Percentiles rank a stretch among this genome's conserved stretches.
These are phyloP conservation scores for Lagodon rhomboides DNA, from an alignment of 2,797 vertebrate genomes.

Conservation along the genomic window DNA sequence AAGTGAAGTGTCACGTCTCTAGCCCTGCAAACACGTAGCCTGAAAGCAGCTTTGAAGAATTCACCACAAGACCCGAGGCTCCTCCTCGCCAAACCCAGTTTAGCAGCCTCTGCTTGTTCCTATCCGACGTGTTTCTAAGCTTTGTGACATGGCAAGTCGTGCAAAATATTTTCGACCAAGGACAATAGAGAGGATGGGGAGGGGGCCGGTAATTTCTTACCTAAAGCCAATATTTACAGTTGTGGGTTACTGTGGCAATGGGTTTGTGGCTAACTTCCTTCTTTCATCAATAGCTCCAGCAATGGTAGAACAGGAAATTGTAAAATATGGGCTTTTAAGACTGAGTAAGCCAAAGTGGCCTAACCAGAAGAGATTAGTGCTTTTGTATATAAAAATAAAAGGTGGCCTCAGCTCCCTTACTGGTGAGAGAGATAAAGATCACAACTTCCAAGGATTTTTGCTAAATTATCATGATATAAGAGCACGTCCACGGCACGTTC, in stretches of 20 bases:
- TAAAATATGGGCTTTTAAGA: slow-evolving; percentile 10
- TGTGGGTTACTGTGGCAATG: slow-evolving; percentile 37
- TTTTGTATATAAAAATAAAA: slow-evolving; percentile 3
- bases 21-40: neutral
- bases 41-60: neutral
- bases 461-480: no score
- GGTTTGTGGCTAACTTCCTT: slow-evolving; percentile 46
- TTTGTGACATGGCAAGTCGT: neutral
- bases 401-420: neutral
- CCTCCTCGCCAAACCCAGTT: neutral
- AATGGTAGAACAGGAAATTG: slow-evolving; percentile 51
- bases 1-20: neutral
- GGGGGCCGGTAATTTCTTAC: slow-evolving; percentile 7
- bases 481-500: no score
- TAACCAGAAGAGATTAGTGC: neutral
- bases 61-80: neutral
- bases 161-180: slow-evolving; percentile 28
- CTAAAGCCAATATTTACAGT: slow-evolving; percentile 64
- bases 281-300: neutral
- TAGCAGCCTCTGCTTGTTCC: slow-evolving; percentile 21
- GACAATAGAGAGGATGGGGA: slow-evolving; percentile 16
- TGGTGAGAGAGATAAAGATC: neutral
- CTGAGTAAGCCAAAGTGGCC: neutral
- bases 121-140: slow-evolving; percentile 43
- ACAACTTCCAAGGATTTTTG: neutral